A percentile compares a stretch with the other conserved stretches of the same genome.
Evolutionary conservation across 2,113 vertebrate species (phyloP).

Genomic region (Circaetus cinerascens): DNA sequence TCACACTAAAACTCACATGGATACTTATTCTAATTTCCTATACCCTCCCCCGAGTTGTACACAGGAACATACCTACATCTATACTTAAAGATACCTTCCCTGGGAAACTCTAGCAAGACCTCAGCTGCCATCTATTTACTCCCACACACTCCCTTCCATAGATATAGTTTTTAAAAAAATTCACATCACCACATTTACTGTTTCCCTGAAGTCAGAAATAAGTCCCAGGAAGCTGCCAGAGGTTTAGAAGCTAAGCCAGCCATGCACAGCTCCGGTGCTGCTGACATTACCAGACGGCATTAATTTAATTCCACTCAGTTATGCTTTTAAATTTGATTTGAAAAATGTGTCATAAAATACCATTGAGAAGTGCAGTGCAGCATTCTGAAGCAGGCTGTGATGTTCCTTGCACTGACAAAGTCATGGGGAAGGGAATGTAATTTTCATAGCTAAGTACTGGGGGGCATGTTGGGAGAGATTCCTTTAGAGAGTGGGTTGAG

Average conservation of each 20-base stretch:
- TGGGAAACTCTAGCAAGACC: not conserved
- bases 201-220: slow-evolving; percentile 12
- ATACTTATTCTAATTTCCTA: not conserved
- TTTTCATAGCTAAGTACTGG: slow-evolving; percentile 26
- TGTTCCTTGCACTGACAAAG: slow-evolving; percentile 44
- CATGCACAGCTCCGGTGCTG: slow-evolving; percentile 16
- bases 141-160: not conserved
- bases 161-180: not conserved
- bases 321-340: slow-evolving; percentile 82
- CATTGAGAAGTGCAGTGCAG: slow-evolving; percentile 54
- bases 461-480: not conserved
- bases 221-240: slow-evolving; percentile 42
- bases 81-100: not conserved
- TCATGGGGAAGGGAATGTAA: not conserved
- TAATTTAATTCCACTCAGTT: slow-evolving; percentile 83
- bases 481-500: not conserved
- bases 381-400: slow-evolving; percentile 65
- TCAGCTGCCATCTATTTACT: not conserved
- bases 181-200: not conserved
- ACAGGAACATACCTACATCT: not conserved
- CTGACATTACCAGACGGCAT: slow-evolving; percentile 74
- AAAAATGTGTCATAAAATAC: slow-evolving; percentile 77
- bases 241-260: slow-evolving; percentile 72
- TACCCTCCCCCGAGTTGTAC: not conserved
- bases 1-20: not conserved